Evolutionary conservation across 2,888 invertebrate genomes (phyloP), one percentile per base, ranked within the genome.

Genomic region (Drosophila barbarae): DNA sequence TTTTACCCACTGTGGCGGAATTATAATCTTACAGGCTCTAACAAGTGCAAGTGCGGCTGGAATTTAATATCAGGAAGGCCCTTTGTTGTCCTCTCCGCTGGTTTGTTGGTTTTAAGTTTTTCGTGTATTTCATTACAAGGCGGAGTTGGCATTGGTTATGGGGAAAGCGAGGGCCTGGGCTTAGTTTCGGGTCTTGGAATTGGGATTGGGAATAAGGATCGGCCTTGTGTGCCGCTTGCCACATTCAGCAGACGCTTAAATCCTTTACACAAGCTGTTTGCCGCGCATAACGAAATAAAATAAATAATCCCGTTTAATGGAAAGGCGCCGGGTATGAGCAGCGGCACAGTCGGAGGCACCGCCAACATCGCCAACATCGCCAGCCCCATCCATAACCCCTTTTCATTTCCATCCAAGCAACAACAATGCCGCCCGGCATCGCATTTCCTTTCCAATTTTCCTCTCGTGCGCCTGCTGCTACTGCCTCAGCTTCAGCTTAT

Each of bases 261-360:
- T 84, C 86, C 81, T 84, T 82, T 81, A 72, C 73, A 75, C 80
- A 81, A 81, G 81, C 78, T 85, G 81, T 85, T 81, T 85, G 84
- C 72, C 68, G 74, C 82, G 81, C 81, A 82, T 78, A 82, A 82
- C 84, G 76, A 82, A 84, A 82, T 85, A 85, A 82, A 78, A 82
- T 81, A 85, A 84, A 82, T 85, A 82, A 85, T 82, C 81, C 79
- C 68, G 76, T 81, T 81, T 84, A 85, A 84, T 84, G 76, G 76
- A 66, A 81, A 73, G 74, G 64, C 78, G 63, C 61, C 55, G 61
- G 63, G 51, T 50, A 69, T 52, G 46, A 41, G 56, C 60, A 57
- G 55, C 60, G 57, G 55, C 56, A n/a, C 21, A 21, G 38, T 51
- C 34, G 47, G 35, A 18, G 53, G 21, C 38, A 46, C 28, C 51